Evolutionary conservation across 2,113 vertebrate genomes (phyloP).

Genomic region (Hoplias malabaricus): DNA sequence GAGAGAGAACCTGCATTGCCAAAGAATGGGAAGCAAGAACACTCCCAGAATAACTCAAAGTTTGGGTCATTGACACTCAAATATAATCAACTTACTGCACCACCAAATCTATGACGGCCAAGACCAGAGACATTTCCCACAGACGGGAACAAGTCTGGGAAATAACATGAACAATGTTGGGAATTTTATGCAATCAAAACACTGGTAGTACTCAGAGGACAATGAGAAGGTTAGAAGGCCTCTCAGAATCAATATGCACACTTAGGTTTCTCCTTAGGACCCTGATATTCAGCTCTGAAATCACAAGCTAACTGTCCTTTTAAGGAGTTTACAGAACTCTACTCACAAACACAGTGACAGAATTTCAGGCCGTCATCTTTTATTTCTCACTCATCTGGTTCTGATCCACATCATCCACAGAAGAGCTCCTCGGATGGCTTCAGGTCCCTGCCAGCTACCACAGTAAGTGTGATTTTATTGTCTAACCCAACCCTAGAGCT

Average conservation of each 20-base stretch:
- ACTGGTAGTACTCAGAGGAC: slow-evolving; percentile 18
- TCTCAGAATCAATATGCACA: slow-evolving; percentile 18
- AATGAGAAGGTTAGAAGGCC: neutral
- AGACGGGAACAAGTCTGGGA: slow-evolving; percentile 23
- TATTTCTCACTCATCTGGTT: slow-evolving; percentile 27
- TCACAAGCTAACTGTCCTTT: neutral
- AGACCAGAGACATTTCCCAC: slow-evolving; percentile 31
- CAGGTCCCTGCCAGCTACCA: slow-evolving; percentile 21
- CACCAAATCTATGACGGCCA: slow-evolving; percentile 15
- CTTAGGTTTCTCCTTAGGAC: neutral
- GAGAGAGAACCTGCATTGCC: slow-evolving; percentile 15
- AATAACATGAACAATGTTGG: slow-evolving; percentile 20
- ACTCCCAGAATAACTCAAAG: slow-evolving; percentile 25
- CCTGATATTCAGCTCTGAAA: neutral
- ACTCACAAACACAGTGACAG: slow-evolving; percentile 7
- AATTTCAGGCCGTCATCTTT: neutral
- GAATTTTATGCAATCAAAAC: slow-evolving; percentile 32
- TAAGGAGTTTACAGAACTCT: neutral
- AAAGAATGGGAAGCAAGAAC: slow-evolving; percentile 17
- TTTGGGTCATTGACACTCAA: slow-evolving; percentile 42
- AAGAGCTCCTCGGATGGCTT: slow-evolving; percentile 1
- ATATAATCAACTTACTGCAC: slow-evolving; percentile 30
- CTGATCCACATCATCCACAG: slow-evolving; percentile 6
- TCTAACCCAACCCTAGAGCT: slow-evolving; percentile 32
- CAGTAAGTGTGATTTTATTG: slow-evolving; percentile 46